phyloP scores from a whole-genome alignment of 2,888 invertebrate genomes.

The Diogma glabrata region DNA sequence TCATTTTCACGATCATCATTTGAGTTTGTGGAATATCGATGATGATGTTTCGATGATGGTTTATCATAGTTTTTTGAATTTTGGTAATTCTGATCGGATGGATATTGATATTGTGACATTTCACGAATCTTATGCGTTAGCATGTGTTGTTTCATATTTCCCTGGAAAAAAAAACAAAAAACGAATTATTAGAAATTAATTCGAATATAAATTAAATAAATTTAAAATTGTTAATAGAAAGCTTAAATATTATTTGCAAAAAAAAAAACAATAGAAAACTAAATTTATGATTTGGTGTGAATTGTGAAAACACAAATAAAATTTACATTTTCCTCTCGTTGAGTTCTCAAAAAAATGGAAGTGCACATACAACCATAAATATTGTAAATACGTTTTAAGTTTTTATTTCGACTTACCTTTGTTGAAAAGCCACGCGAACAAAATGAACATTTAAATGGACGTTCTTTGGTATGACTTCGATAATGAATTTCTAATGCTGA shows the following conservation, averaged over 20 bases:
- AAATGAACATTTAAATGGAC: slow-evolving; percentile 91
- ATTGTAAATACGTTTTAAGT: too few species aligned
- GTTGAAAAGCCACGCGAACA: slow-evolving; percentile 97
- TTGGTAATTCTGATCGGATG: slow-evolving; percentile 3
- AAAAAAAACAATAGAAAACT: too few species aligned
- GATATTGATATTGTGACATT: slow-evolving; percentile 36
- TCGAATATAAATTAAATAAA: neutral
- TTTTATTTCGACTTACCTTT: slow-evolving; percentile 63
- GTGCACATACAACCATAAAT: too few species aligned
- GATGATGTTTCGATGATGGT: neutral
- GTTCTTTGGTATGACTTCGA: slow-evolving; percentile 91
- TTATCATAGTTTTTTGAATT: slow-evolving; percentile 6
- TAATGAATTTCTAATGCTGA: slow-evolving; percentile 96
- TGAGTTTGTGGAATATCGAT: neutral
- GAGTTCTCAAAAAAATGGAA: too few species aligned
- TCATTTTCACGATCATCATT: slow-evolving; percentile 4
- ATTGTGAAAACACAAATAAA: too few species aligned
- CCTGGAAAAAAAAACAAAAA: slow-evolving; percentile 43
- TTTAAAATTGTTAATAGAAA: too few species aligned
- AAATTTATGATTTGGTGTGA: too few species aligned
- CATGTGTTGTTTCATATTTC: slow-evolving; percentile 99
- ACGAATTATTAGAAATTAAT: neutral
- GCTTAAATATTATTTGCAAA: too few species aligned
- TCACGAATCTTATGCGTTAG: slow-evolving; percentile 93
- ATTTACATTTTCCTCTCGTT: too few species aligned